These are phyloP conservation scores for Notothenia coriiceps DNA, from an alignment of 2,113 vertebrate genomes.

Conservation along the genomic window DNA sequence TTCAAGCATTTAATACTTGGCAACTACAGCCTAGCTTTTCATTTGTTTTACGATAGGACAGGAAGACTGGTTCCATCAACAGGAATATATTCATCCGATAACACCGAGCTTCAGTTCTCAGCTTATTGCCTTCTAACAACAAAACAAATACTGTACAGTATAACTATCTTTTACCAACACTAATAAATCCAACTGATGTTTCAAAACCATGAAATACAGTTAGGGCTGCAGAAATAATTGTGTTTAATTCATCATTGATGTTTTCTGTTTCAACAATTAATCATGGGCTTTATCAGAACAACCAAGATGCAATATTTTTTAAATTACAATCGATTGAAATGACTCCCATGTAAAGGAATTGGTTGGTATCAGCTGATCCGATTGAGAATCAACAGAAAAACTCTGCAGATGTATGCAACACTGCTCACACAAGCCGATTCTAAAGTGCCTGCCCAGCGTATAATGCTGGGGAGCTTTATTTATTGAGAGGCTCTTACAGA, in stretches of 20 bases:
- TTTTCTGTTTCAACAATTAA: constrained; percentile 35
- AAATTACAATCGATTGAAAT: constrained; percentile 38
- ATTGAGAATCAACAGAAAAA: not conserved
- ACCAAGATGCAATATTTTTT: constrained; percentile 11
- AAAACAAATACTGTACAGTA: constrained; percentile 3
- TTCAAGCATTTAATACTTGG: not conserved
- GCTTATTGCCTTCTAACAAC: not conserved
- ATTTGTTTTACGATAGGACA: constrained; percentile 17
- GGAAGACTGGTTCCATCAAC: not conserved
- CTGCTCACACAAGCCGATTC: constrained; percentile 28
- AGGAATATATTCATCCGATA: not conserved
- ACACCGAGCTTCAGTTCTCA: not conserved
- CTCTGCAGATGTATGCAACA: constrained; percentile 5
- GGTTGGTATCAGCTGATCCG: constrained; percentile 15
- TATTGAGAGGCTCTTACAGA: constrained; percentile 29
- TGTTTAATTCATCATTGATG: constrained; percentile 42
- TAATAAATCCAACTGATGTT: constrained; percentile 2
- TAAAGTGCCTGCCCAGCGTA: not conserved
- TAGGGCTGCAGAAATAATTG: constrained; percentile 8
- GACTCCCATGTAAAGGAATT: constrained; percentile 17
- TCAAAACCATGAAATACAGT: constrained; percentile 4
- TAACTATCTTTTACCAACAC: not conserved
- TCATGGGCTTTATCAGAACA: constrained; percentile 23
- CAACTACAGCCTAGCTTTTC: constrained; percentile 3
- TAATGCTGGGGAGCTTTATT: constrained; percentile 28